Base-by-base conservation (phyloP, 2,888 invertebrate genomes). In the Tenthredo mesomela region DNA sequence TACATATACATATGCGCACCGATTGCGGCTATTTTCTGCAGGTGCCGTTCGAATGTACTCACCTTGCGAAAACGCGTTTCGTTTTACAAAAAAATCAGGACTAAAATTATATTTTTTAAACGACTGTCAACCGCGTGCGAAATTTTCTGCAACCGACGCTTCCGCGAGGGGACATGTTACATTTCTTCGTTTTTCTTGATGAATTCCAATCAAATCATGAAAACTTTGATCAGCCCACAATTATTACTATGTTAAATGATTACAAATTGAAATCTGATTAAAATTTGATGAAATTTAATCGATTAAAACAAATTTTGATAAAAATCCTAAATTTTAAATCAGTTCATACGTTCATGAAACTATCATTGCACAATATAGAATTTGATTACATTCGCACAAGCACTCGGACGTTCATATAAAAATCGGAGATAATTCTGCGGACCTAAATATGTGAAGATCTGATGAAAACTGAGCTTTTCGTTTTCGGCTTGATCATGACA, bases 1-100 rank as follows among this genome's bases (percentile, higher is more conserved):
- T 73, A 73, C 15, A 4, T 47, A 73, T 33, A 29, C 18, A 73
- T 25, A 10, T 33, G 3, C 18, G 54, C 54, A 29, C 18, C 40
- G 29, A 43, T 50, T 33, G 40, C 73, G 37, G 50, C 12, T 37
- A 5, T 40, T 80, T 50, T 67, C 67, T 50, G 65, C 82, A 82
- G 67, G 82, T 82, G 82, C 82, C 70, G 82, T 82, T 82, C 67
- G 82, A 47, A 29, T 70, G 18, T 67, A 82, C n/a, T 70, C 70
- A 80, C 58, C 67, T 82, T 29, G 67, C 67, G 37, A 33, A 47
- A 67, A 82, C 61, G n/a, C 61, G 80, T 37, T 43, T 80, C 43
- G 12, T 61, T 50, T 33, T 29, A 18, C 50, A 77, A 18, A 2
- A 43, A 71, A 18, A 37, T 3, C 21, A n/a, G 0, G n/a, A 5